Base-by-base conservation (phyloP, 2,888 invertebrate genomes). In the Fragum whitleyi region DNA sequence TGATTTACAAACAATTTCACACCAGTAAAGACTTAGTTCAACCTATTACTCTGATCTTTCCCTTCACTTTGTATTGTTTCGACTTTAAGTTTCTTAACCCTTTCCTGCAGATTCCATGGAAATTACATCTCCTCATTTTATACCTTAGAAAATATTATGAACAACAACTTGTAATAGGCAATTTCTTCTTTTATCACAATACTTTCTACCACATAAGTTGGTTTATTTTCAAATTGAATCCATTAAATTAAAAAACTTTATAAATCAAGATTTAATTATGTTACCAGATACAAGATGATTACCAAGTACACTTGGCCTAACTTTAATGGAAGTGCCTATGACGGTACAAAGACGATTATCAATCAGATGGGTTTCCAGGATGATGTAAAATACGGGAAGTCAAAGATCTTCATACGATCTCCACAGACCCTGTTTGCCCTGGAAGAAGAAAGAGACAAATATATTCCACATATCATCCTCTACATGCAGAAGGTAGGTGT, bases 301-400 rank as follows among this genome's bases (percentile, higher is more conserved):
- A 97, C 97, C 0, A 96, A 97, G 92, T 97, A 96, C 94, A 99
- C 99, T 2, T 99, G 99, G 99, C 99, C 99, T 47, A 98, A 98
- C 95, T 99, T 97, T 95, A 96, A 96, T 78, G 96, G 96, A 72
- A 95, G 94, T 72, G 96, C 97, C 87, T 96, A 96, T 91, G 97
- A 98, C 85, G 98, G 98, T 1, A 97, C 97, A 2, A 95, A 96
- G 92, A 96, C 97, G 82, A 96, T 99, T 82, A 96, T 99, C 87
- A 95, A 97, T 68, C 97, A 98, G 88, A 95, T 96, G 90, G 96
- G 96, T 53, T 96, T 96, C 88, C 94, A 96, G 2, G 95, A 96
- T 47, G 99, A 99, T 92, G 98, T 98, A 26, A 97, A 97, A 94
- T 98, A 97, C 92, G 99, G 99, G 19, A 97, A 97, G 91, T 98